phyloP scores from a whole-genome alignment of 1,140 invertebrate genomes.

The Galendromus occidentalis region DNA sequence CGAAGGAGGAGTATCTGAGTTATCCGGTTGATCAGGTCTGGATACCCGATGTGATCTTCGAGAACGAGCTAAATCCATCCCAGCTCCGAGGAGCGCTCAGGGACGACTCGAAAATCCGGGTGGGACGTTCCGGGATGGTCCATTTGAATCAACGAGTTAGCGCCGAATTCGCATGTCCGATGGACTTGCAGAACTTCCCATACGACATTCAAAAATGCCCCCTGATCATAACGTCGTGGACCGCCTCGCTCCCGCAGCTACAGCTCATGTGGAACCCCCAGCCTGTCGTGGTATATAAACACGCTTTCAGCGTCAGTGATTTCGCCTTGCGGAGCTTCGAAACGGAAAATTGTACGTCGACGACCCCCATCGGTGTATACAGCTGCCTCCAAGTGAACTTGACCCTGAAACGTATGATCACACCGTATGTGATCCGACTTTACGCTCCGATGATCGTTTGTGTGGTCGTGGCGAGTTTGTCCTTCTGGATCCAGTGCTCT shows the following conservation, averaged over 20 bases:
- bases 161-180: neutral
- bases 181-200: neutral
- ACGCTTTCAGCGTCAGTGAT: neutral
- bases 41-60: neutral
- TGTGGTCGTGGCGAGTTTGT: neutral
- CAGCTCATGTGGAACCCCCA: neutral
- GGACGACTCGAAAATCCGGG: neutral
- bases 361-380: neutral
- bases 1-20: neutral
- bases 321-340: neutral
- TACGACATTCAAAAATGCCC: neutral
- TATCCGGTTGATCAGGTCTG: neutral
- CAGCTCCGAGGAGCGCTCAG: neutral
- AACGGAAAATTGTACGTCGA: neutral
- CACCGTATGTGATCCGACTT: neutral
- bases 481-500: neutral
- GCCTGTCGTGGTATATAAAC: neutral
- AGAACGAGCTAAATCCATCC: neutral
- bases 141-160: neutral
- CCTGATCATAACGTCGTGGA: neutral
- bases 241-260: neutral
- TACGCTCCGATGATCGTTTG: neutral
- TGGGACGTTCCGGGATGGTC: neutral
- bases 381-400: neutral
- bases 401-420: neutral